Base-by-base conservation (phyloP, 2,797 vertebrate species). In the Sebastes vulpes region DNA sequence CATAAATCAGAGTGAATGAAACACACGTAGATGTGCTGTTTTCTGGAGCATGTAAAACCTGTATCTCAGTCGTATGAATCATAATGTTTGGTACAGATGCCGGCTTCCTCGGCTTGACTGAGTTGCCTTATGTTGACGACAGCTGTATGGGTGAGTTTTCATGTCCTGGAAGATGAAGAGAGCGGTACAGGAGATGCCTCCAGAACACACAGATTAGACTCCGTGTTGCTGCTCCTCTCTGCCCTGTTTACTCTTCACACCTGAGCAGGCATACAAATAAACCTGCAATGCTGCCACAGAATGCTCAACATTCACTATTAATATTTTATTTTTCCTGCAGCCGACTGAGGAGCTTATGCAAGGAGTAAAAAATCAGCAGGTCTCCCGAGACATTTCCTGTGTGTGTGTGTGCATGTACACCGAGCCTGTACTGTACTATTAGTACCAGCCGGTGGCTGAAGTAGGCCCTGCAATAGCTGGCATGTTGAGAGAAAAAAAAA, bases 321-420 rank as follows among this genome's bases (percentile, higher is more conserved):
- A 95, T 96, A 95, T 95, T 94, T 90, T 1, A 95, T 94, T 88
- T 32, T 64, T 74, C 73, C 81, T 79, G 87, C 85, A 79, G 91
- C 88, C 82, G 85, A 90, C 87, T 78, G 89, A 89, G 83, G 72
- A 87, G 85, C 75, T 89, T 89, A 88, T 81, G 71, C 82, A 68
- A 87, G 72, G 79, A 93, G 89, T 87, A 73, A 90, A 90, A 70
- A 93, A 91, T 86, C 83, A 79, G 79, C 85, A 63, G 48, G 42
- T 91, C 89, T 82, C 81, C 25, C 3, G 81, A 85, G 87, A 89
- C 56, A 6, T 50, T 77, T 70, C 75, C 64, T 31, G n/a, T 60
- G 61, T 29, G 31, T 53, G 58, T 31, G n/a, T 60, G 18, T 75
- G 54, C 18, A 18, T 69, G 25, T 42, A 54, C 38, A 31, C 63